Evolutionary conservation across 2,797 vertebrate species (phyloP).

Genomic region (Brachyalestes nurse): DNA sequence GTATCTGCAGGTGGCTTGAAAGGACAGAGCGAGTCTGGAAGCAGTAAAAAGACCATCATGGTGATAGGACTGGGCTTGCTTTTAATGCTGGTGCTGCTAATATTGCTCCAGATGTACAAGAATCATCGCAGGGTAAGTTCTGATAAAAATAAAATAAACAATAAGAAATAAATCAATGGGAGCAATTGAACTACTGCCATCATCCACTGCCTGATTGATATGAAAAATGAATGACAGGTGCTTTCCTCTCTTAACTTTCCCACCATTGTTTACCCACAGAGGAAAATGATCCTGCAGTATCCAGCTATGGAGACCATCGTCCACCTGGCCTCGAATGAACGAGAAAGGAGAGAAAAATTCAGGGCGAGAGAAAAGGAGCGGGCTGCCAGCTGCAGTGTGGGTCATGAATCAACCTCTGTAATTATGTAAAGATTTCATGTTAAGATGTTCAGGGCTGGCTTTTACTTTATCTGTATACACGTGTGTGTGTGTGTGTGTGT

Average conservation of each 20-base stretch:
- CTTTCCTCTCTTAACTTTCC: not conserved
- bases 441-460: slow-evolving; percentile 40
- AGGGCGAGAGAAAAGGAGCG: slow-evolving; percentile 48
- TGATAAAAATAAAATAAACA: not conserved
- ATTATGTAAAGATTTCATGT: not conserved
- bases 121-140: slow-evolving; percentile 76
- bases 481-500: slow-evolving; percentile 1
- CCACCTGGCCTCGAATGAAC: slow-evolving; percentile 70
- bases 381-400: slow-evolving; percentile 11
- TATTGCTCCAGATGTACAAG: slow-evolving; percentile 74
- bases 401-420: slow-evolving; percentile 30
- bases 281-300: slow-evolving; percentile 71
- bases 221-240: not conserved
- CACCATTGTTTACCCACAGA: slow-evolving; percentile 63
- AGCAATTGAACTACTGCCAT: not conserved
- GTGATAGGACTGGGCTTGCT: slow-evolving; percentile 67
- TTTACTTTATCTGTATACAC: not conserved
- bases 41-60: slow-evolving; percentile 43
- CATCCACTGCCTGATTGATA: not conserved
- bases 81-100: slow-evolving; percentile 69
- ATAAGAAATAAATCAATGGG: slow-evolving; percentile 21
- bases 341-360: slow-evolving; percentile 64
- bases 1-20: slow-evolving; percentile 63
- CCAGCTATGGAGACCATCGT: slow-evolving; percentile 79
- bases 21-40: slow-evolving; percentile 28